Conservation (phyloP, 2,888 invertebrate genomes). For the Synanthedon andrenaeformis region DNA sequence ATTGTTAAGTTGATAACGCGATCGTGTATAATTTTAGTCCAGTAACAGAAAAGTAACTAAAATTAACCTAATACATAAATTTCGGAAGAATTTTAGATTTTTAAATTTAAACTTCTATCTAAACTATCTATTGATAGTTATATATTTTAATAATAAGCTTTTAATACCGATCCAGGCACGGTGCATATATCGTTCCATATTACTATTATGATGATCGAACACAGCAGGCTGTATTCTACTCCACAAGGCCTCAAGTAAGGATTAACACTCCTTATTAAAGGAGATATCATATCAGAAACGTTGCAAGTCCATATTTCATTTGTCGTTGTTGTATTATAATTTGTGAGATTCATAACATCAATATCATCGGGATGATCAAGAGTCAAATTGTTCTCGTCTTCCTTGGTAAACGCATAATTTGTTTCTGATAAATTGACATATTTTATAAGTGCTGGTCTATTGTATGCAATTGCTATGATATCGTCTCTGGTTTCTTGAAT, state of each 20-base stretch:
- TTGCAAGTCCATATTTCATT: constrained; percentile 48
- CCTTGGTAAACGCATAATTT: constrained; percentile 22
- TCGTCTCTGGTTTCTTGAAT: constrained; percentile 91
- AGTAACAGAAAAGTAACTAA: too few species aligned
- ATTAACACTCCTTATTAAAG: constrained; percentile 74
- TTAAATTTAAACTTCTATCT: too few species aligned
- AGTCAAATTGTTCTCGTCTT: constrained; percentile 26
- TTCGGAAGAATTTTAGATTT: too few species aligned
- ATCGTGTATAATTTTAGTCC: too few species aligned
- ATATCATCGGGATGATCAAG: background rate
- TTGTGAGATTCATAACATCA: background rate
- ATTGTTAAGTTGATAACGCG: too few species aligned
- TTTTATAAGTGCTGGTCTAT: constrained; percentile 33
- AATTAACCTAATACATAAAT: too few species aligned
- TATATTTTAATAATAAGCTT: too few species aligned
- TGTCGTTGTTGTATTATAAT: constrained; percentile 12
- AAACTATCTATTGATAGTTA: too few species aligned
- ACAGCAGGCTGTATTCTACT: constrained; percentile 85
- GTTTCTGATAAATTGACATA: constrained; percentile 47
- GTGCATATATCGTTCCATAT: constrained; percentile 83
- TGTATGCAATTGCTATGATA: constrained; percentile 69
- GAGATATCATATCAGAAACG: constrained; percentile 68
- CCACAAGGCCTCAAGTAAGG: constrained; percentile 85
- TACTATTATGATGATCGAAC: constrained; percentile 81
- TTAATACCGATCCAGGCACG: constrained; percentile 54